Base-by-base conservation (phyloP, 2,888 invertebrate genomes). In the Aleiodes testaceus region DNA sequence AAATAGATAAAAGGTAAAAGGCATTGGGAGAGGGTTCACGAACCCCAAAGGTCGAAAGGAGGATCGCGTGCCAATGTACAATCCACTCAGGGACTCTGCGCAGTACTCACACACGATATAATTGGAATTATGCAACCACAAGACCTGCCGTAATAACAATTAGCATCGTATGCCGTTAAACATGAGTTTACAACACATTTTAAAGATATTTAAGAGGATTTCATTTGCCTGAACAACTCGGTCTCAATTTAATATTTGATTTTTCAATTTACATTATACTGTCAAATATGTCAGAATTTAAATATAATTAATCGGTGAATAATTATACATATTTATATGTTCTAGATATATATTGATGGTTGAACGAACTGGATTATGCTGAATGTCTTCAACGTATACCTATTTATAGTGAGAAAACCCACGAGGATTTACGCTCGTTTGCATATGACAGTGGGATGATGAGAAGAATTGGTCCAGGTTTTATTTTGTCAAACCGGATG, bases 41-140 rank as follows among this genome's bases (percentile, higher is more conserved):
- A 26, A 47, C 42, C 53, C 42, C n/a, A 16, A 59, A 59, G 42
- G 42, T 49, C 36, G 50, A 70, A 53, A 52, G 12, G 50, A 44
- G 30, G 20, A 26, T 79, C 74, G 77, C 75, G 75, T 78, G 78
- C 74, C 74, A 71, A 42, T 65, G 47, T 75, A 77, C 74, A 76
- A 78, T 77, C 68, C 67, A 50, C 55, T 69, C 66, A 70, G 76
- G 75, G 65, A 66, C 30, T 36, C 22, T 26, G 42, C 66, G 45
- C 71, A 65, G 69, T 71, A 70, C 64, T 70, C 72, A 72, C 73
- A 72, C 74, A 52, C 47, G 74, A 75, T 77, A 78, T 83, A 84
- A 84, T 85, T 83, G 79, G 78, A 73, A 78, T 84, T 85, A 80
- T 79, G 83, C 81, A 85, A 85, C 45, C 14, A 59, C 76, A 72